These are phyloP conservation scores for Epinotia bilunana DNA, from an alignment of 2,888 invertebrate genomes.

Conservation along the genomic window DNA sequence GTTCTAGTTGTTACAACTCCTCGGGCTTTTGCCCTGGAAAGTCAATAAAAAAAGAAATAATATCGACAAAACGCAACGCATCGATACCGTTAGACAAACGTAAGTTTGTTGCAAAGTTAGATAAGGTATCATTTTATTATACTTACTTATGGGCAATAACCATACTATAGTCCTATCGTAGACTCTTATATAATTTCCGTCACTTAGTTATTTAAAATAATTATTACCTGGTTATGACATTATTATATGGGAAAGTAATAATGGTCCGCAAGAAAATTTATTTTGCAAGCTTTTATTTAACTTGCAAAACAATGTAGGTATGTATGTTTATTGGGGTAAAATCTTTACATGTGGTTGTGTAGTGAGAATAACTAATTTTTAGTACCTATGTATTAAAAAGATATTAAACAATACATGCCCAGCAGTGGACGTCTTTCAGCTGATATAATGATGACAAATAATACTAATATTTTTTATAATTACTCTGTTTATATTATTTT, in stretches of 20 bases:
- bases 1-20: slow-evolving; percentile 49
- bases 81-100: slow-evolving; percentile 16
- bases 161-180: not conserved
- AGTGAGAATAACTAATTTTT: too few species aligned
- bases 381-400: too few species aligned
- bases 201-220: not conserved
- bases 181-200: not conserved
- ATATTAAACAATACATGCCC: too few species aligned
- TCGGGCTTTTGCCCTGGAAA: slow-evolving; percentile 19
- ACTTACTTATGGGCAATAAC: slow-evolving; percentile 4
- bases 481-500: too few species aligned
- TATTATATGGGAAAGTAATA: not conserved
- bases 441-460: too few species aligned
- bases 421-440: too few species aligned
- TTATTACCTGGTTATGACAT: too few species aligned
- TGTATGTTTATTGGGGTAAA: too few species aligned
- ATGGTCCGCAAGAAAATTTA: not conserved
- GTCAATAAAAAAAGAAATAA: slow-evolving; percentile 5
- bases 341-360: too few species aligned
- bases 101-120: slow-evolving; percentile 6
- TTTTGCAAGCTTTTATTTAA: not conserved
- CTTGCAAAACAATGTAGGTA: too few species aligned
- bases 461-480: too few species aligned
- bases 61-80: slow-evolving; percentile 17
- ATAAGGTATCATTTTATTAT: slow-evolving; percentile 15